Conservation (phyloP, 1,140 invertebrate genomes). For the Dreissena polymorpha region DNA sequence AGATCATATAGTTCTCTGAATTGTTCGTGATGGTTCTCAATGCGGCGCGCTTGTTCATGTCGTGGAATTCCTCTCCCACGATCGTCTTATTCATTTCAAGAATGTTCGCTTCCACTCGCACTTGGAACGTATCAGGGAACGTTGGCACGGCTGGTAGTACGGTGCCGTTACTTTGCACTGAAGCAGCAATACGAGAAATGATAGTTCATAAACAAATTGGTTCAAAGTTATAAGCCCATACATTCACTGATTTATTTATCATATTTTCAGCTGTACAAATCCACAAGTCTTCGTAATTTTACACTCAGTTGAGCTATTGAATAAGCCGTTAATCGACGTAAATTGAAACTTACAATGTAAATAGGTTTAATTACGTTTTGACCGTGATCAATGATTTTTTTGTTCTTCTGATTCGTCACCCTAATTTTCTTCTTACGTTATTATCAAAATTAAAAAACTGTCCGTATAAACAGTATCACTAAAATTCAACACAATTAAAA, state of each 20-base stretch:
- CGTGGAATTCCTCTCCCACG: constrained; percentile 53
- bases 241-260: too few species aligned
- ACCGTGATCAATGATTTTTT: neutral
- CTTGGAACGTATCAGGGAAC: constrained; percentile 50
- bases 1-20: constrained; percentile 29
- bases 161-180: neutral
- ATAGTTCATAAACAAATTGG: too few species aligned
- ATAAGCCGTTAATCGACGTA: too few species aligned
- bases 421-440: neutral
- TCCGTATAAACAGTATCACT: neutral
- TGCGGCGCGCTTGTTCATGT: constrained; percentile 54
- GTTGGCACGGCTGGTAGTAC: constrained; percentile 49
- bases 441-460: neutral
- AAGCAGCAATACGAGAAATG: neutral
- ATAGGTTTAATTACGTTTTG: too few species aligned
- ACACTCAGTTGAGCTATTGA: neutral
- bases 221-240: too few species aligned
- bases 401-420: neutral
- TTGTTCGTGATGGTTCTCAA: constrained; percentile 27
- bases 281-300: neutral
- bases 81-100: constrained; percentile 45
- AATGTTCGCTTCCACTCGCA: constrained; percentile 60
- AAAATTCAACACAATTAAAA: neutral
- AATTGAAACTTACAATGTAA: too few species aligned
- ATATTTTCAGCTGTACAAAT: too few species aligned